A percentile compares a stretch with the other conserved stretches of the same genome.
phyloP scores from a whole-genome alignment of 2,113 vertebrate genomes.

The Uria lomvia region DNA sequence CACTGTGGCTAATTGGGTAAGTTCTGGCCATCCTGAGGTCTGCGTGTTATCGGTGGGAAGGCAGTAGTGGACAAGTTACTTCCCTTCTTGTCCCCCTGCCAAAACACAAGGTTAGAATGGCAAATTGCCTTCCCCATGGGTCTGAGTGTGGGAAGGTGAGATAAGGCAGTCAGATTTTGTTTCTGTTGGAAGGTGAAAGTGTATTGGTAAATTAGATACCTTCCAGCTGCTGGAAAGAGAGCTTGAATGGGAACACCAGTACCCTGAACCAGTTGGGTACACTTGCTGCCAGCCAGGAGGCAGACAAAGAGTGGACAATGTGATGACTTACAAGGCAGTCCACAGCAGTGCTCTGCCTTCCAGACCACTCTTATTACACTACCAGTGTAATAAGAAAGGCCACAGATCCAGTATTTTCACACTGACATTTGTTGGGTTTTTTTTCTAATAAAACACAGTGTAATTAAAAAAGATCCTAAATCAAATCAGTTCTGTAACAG shows the following conservation, averaged over 20 bases:
- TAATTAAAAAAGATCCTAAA: slow-evolving; percentile 14
- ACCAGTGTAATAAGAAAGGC: neutral
- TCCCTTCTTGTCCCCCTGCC: neutral
- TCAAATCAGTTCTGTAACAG: slow-evolving; percentile 20
- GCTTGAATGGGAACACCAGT: neutral
- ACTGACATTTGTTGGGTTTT: neutral
- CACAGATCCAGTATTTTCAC: neutral
- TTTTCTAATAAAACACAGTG: neutral
- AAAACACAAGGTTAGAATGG: neutral
- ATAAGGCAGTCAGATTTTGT: neutral
- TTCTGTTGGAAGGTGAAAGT: neutral
- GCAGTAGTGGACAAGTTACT: neutral
- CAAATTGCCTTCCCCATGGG: neutral
- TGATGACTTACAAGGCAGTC: neutral
- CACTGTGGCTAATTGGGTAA: neutral
- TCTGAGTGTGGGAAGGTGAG: neutral
- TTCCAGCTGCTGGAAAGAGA: neutral
- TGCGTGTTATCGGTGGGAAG: neutral
- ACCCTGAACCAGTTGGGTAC: neutral
- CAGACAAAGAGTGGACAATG: neutral
- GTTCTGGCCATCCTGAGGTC: neutral
- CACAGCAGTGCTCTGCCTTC: neutral
- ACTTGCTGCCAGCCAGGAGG: neutral
- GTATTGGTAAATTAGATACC: neutral
- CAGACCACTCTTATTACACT: neutral